Conservation (phyloP, 2,113 vertebrate genomes). For the Apeltes quadracus region DNA sequence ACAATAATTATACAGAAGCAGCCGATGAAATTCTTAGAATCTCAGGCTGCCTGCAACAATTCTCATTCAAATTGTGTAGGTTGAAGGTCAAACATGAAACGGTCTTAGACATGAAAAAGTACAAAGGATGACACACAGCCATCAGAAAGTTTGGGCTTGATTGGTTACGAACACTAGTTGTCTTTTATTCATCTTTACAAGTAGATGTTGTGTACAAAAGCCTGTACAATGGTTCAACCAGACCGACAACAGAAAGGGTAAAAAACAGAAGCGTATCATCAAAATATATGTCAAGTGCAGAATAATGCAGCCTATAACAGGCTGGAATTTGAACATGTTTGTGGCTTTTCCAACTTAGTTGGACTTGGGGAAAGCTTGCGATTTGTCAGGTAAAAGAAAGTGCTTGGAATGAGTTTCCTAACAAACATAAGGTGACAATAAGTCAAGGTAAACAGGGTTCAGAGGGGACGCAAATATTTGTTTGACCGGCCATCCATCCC, state of each 20-base stretch:
- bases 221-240: not conserved
- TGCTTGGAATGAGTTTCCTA: not conserved
- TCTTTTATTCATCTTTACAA: not conserved
- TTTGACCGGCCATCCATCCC: not conserved
- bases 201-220: not conserved
- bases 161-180: not conserved
- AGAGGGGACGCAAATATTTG: not conserved
- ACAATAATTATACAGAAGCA: not conserved
- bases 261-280: not conserved
- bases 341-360: not conserved
- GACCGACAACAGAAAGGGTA: not conserved
- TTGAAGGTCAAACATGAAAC: no score
- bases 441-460: not conserved
- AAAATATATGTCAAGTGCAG: not conserved
- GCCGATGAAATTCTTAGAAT: not conserved
- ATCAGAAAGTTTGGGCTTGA: not conserved
- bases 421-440: not conserved
- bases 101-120: no score
- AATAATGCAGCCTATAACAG: not conserved
- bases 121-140: not conserved
- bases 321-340: not conserved
- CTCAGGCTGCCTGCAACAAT: not conserved
- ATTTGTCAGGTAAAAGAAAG: not conserved
- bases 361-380: not conserved
- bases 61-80: not conserved